phyloP scores from a whole-genome alignment of 2,113 vertebrate species.

The Excalfactoria chinensis region DNA sequence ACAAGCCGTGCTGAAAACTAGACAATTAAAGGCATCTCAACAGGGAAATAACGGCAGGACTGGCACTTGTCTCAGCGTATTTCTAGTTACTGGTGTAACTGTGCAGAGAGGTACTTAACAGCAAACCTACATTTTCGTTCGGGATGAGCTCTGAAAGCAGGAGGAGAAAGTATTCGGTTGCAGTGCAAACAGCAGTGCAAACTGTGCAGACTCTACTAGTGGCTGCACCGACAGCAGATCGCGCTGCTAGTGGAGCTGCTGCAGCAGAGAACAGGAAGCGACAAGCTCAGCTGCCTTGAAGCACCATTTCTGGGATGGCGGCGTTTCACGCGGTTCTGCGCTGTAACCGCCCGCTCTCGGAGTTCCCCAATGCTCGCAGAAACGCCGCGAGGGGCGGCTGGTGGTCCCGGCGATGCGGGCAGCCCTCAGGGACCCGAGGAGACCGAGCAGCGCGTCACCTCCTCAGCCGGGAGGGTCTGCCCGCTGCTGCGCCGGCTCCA shows the following conservation, averaged over 20 bases:
- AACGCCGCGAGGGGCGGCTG: not conserved
- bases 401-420: too few relatives aligned
- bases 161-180: not conserved
- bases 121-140: not conserved
- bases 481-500: constrained; percentile 49
- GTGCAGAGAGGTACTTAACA: not conserved
- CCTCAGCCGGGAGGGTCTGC: not conserved
- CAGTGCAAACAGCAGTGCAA: not conserved
- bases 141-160: not conserved
- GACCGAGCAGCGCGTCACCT: not conserved
- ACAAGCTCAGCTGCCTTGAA: not conserved
- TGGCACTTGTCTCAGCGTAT: not conserved
- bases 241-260: not conserved
- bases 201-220: not conserved
- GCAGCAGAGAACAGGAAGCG: not conserved
- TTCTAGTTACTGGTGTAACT: not conserved
- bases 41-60: not conserved
- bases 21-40: not conserved
- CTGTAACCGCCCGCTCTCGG: not conserved
- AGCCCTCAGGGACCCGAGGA: not conserved
- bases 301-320: not conserved
- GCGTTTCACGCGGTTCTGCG: not conserved
- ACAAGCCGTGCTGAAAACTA: not conserved
- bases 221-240: too few relatives aligned
- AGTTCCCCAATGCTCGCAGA: not conserved